A percentile compares a stretch with the other conserved stretches of the same genome.
phyloP scores from a whole-genome alignment of 37 sponge, comb jelly and placozoan species.

The Crambe crambe region DNA sequence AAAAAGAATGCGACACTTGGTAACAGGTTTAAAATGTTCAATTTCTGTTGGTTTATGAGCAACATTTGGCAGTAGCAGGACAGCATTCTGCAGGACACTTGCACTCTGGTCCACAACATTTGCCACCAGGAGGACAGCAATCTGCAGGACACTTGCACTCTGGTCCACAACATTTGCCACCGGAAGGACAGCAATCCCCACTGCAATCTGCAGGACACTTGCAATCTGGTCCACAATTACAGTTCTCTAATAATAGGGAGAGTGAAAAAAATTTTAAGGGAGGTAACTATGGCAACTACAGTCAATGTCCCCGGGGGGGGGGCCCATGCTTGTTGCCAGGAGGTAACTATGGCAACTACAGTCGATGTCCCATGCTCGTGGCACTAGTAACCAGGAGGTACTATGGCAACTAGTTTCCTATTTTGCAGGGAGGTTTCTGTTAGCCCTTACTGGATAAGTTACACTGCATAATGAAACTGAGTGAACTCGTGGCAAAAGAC shows the following conservation, averaged over 20 bases:
- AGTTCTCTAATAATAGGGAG: background rate
- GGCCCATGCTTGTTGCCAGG: too few species aligned
- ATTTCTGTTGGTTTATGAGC: too few species aligned
- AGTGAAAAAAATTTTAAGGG: background rate
- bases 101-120: too few species aligned
- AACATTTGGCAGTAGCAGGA: too few species aligned
- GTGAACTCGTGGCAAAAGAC: background rate
- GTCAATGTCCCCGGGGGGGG: background rate
- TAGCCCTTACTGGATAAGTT: background rate
- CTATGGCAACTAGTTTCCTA: background rate
- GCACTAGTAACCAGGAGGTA: background rate
- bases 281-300: too few species aligned
- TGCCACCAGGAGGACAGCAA: too few species aligned
- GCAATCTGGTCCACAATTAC: conserved; percentile 15
- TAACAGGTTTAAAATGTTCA: too few species aligned
- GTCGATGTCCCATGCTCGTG: background rate
- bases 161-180: background rate
- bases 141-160: background rate
- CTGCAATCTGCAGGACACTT: conserved; percentile 13
- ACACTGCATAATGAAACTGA: too few species aligned
- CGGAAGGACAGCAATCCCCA: background rate
- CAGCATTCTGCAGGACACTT: too few species aligned
- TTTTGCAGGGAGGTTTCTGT: too few species aligned
- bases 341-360: too few species aligned
- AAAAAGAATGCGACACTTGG: too few species aligned